phyloP scores from a whole-genome alignment of 2,888 invertebrate genomes.

The Nymphalis urticae region DNA sequence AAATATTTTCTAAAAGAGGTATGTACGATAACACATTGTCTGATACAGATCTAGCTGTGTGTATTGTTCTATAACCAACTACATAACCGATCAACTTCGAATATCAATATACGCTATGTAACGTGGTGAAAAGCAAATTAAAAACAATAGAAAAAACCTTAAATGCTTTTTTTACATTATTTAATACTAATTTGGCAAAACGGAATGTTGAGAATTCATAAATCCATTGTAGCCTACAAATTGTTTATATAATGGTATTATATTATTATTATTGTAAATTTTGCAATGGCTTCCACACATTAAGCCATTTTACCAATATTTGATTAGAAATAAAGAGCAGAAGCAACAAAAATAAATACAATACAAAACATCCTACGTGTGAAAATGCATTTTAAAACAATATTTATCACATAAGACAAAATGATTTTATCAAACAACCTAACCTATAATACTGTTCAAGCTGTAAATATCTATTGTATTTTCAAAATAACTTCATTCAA shows the following conservation, averaged over 20 bases:
- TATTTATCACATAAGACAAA: constrained; percentile 66
- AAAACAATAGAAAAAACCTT: constrained; percentile 36
- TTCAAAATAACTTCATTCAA: constrained; percentile 64
- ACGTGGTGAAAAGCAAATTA: constrained; percentile 34
- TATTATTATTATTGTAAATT: constrained; percentile 2
- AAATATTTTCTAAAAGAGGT: constrained; percentile 78
- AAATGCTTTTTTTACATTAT: constrained; percentile 46
- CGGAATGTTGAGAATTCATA: constrained; percentile 71
- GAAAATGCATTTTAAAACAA: constrained; percentile 57
- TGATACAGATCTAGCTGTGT: constrained; percentile 74
- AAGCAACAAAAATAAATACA: constrained; percentile 29
- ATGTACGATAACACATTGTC: constrained; percentile 62
- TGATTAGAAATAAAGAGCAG: background rate
- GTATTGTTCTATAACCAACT: constrained; percentile 44
- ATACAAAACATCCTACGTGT: constrained; percentile 44
- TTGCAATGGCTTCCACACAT: constrained; percentile 1
- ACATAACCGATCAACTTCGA: constrained; percentile 30
- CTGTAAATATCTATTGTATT: constrained; percentile 62
- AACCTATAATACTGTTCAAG: constrained; percentile 80
- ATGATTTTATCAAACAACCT: constrained; percentile 67
- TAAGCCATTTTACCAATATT: constrained; percentile 9
- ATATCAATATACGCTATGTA: constrained; percentile 35
- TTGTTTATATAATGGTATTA: constrained; percentile 33
- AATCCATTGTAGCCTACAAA: constrained; percentile 53
- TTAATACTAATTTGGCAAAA: constrained; percentile 72